A percentile compares a stretch with the other conserved stretches of the same genome.
phyloP scores from a whole-genome alignment of 2,113 vertebrate species.

The Sphyrna mokarran region DNA sequence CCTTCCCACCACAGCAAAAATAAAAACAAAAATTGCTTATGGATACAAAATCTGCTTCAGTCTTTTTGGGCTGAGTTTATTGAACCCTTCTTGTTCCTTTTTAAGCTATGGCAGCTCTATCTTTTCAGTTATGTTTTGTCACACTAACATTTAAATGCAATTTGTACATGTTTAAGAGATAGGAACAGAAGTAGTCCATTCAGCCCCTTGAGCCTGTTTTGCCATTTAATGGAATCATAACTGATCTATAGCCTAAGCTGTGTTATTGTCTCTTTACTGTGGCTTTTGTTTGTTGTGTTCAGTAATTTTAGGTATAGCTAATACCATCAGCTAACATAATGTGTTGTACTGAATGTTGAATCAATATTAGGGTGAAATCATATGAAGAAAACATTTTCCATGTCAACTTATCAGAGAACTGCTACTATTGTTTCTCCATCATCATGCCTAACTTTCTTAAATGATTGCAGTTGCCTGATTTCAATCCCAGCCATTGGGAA shows the following conservation, averaged over 20 bases:
- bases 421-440: not conserved
- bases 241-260: not conserved
- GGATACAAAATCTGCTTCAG: not conserved
- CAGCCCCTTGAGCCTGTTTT: too few relatives aligned
- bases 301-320: not conserved
- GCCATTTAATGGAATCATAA: too few relatives aligned
- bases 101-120: not conserved
- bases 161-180: not conserved
- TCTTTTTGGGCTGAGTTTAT: not conserved
- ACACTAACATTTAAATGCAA: not conserved
- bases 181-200: too few relatives aligned
- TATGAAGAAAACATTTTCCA: not conserved
- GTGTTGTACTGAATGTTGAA: too few relatives aligned
- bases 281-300: not conserved
- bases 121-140: not conserved
- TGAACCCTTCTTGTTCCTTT: not conserved
- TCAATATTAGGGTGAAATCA: not conserved
- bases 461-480: not conserved
- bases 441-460: not conserved
- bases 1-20: not conserved
- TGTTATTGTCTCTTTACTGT: not conserved
- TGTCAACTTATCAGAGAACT: not conserved
- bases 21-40: not conserved
- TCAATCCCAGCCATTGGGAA: not conserved
- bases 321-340: not conserved